These are phyloP conservation scores for Smittia aterrima DNA, from an alignment of 2,888 invertebrate genomes.

Conservation along the genomic window DNA sequence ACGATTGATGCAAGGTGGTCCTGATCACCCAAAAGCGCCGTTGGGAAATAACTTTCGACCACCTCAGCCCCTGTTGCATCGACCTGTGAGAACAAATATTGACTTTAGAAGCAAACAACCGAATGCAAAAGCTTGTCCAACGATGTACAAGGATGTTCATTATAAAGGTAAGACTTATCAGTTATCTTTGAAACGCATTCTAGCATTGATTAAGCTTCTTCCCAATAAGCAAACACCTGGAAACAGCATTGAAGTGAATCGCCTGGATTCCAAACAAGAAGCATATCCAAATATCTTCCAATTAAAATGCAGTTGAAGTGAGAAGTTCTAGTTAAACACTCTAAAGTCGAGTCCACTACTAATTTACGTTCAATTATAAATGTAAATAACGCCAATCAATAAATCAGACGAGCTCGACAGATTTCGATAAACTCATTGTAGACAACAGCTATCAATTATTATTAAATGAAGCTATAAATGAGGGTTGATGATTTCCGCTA, in stretches of 20 bases:
- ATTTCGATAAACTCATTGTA: neutral
- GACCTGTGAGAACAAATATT: constrained; percentile 94
- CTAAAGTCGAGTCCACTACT: neutral
- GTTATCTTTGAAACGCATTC: neutral
- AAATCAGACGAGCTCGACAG: neutral
- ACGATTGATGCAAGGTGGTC: constrained; percentile 85
- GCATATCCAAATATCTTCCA: constrained; percentile 9
- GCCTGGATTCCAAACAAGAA: neutral
- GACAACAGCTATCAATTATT: neutral
- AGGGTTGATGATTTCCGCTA: neutral
- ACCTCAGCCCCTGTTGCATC: constrained; percentile 87
- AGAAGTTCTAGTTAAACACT: neutral
- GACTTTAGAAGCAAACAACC: constrained; percentile 82
- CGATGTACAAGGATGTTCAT: constrained; percentile 89
- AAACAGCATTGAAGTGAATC: constrained; percentile 67
- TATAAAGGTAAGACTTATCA: constrained; percentile 69
- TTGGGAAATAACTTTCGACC: constrained; percentile 95
- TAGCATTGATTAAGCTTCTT: constrained; percentile 11
- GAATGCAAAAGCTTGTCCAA: constrained; percentile 80
- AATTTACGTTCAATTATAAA: constrained; percentile 16
- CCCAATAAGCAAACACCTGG: constrained; percentile 77
- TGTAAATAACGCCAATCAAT: constrained; percentile 32
- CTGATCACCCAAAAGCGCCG: constrained; percentile 81
- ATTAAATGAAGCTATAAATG: neutral
- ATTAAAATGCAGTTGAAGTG: neutral